Evolutionary conservation across 2,888 invertebrate genomes (phyloP).

Genomic region (Brachynemurus nebulosus): DNA sequence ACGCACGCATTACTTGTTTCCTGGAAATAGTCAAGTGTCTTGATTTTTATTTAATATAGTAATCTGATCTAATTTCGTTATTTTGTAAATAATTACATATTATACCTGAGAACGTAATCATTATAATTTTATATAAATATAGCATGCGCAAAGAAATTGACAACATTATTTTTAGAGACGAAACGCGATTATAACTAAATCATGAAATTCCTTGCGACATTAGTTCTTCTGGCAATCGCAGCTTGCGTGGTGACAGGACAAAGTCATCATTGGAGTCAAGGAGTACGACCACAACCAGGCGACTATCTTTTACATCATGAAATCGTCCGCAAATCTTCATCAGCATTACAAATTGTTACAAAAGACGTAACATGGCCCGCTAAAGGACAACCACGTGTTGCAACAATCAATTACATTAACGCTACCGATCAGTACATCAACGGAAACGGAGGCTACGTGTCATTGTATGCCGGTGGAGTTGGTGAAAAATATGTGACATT

Average conservation of each 20-base stretch:
- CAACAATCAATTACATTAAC: slow-evolving; percentile 2
- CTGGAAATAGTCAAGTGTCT: too few species aligned
- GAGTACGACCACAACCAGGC: not conserved
- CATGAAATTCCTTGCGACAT: not conserved
- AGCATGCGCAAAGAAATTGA: too few species aligned
- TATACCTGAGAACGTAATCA: too few species aligned
- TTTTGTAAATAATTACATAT: too few species aligned
- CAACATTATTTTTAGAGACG: too few species aligned
- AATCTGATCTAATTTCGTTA: too few species aligned
- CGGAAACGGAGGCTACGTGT: slow-evolving; percentile 1
- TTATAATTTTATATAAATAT: too few species aligned
- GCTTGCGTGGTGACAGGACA: not conserved
- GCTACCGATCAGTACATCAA: slow-evolving; percentile 1
- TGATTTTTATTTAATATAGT: too few species aligned
- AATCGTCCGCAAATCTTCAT: not conserved
- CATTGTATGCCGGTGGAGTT: not conserved
- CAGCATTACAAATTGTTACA: not conserved
- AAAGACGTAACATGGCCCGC: not conserved
- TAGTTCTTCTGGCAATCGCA: not conserved
- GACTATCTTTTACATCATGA: not conserved
- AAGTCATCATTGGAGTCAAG: not conserved
- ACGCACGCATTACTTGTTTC: too few species aligned
- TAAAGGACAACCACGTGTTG: not conserved
- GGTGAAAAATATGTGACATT: not conserved
- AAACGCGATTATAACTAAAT: too few species aligned